Base-by-base conservation (phyloP, 2,797 vertebrate genomes). In the Eulemur rubriventer region DNA sequence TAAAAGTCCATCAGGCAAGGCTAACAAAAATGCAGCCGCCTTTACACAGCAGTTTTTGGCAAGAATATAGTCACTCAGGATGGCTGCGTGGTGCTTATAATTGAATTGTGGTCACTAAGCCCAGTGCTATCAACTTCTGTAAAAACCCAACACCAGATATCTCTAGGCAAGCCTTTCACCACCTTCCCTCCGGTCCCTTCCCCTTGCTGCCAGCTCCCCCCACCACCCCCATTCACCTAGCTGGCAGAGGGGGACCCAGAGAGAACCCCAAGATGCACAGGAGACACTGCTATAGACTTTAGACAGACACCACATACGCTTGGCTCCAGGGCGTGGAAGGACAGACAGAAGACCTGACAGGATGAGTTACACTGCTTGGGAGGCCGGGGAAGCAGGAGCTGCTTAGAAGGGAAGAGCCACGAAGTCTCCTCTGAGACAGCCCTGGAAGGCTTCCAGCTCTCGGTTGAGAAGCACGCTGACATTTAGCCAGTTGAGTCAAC, bases 391-490 rank as follows among this genome's bases (percentile, higher is more conserved):
- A 70, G 48, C 75, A 96, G 92, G 94, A 96, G 88, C 70, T 97
- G 96, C 89, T 92, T 94, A 84, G 76, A 96, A 97, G 94, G 98
- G 95, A 97, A 97, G 98, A 97, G 82, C 76, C 94, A 96, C 89
- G 81, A 96, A 97, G 89, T 96, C 97, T 98, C 18, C 8, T 93
- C 84, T 89, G 96, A 98, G 98, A 97, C 76, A 92, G 96, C 96
- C 92, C 97, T 98, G 98, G 98, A 97, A 86, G 94, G 72, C 43
- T 92, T 98, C 98, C 98, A 98, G 2, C 95, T 96, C 96, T 94
- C 95, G 97, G 93, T 93, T 97, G 96, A 97, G 97, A 98, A 98
- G 98, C 98, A 98, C 87, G 97, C 95, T 98, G 98, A 98, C 98
- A 98, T 98, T 98, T 97, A 98, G 98, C 93, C 97, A 86, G 96